Evolutionary conservation across 2,113 vertebrate species (phyloP).

Genomic region (Eonycteris spelaea): DNA sequence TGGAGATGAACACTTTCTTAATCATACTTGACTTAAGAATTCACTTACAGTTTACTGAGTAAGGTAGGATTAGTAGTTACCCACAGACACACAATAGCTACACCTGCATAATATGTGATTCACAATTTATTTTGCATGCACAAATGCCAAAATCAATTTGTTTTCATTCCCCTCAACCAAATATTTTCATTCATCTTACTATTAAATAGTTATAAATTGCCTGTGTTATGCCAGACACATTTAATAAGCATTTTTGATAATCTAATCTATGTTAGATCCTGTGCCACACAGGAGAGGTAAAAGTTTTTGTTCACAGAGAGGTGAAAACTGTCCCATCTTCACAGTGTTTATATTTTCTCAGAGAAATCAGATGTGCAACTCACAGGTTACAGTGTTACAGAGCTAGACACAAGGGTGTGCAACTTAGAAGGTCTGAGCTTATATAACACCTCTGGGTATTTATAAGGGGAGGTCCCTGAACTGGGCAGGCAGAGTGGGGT

Average conservation of each 20-base stretch:
- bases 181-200: slow-evolving; percentile 2
- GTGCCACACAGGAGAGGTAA: background rate
- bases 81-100: fast-evolving
- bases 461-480: fast-evolving
- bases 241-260: background rate
- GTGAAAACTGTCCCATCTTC: background rate
- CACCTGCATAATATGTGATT: background rate
- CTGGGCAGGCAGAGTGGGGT: background rate
- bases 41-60: background rate
- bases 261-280: background rate
- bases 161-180: background rate
- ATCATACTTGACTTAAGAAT: background rate
- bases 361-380: background rate
- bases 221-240: background rate
- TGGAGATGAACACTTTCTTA: background rate
- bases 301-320: fast-evolving
- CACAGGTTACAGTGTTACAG: background rate
- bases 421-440: background rate
- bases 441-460: background rate
- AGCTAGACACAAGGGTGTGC: fast-evolving
- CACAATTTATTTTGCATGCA: background rate
- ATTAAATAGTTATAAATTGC: background rate
- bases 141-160: background rate
- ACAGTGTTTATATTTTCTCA: fast-evolving
- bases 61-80: background rate